Base-by-base conservation (phyloP, 2,797 vertebrate species). In the Babyrousa celebensis region DNA sequence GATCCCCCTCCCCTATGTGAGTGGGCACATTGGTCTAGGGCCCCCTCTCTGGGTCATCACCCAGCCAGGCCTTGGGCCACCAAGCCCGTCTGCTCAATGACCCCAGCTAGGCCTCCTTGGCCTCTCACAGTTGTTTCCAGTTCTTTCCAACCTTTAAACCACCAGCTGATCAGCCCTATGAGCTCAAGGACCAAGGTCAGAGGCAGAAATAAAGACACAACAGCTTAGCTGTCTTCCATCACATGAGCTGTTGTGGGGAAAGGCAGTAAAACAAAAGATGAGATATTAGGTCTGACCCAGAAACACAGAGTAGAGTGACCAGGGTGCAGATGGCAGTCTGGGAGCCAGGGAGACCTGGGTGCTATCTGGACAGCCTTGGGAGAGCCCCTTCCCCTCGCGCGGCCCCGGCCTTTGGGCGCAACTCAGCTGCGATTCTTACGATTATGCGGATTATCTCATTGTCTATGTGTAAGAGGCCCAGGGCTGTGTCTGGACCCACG, bases 141-240 rank as follows among this genome's bases (percentile, higher is more conserved):
- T 11, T 84, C 75, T 27, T 67, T 62, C 29, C 18, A 62, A 1
- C 2, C 27, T 87, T 75, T 89, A 23, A 1, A 5, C 16, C 25
- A 74, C 80, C 9, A 63, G 36, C 10, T 25, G 18, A 60, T 32
- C 62, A n/a, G 71, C 29, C 63, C 56, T 18, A 4, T 65, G 91
- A 92, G 63, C 54, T 32, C 74, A 56, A 60, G 32, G 71, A 75
- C 84, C 60, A 90, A 89, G 84, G 82, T 88, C 84, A 75, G 95
- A 91, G 80, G 86, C 32, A 86, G 72, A 86, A 93, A 87, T 54
- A 67, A 14, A 96, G 96, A 95, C 67, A 79, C 60, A 90, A 74
- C 85, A 79, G 36, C 23, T n/a, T 8, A 48, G 56, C 56, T 20
- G 2, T 29, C 72, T 71, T 80, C 72, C 85, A 29, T 52, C 23